Evolutionary conservation across 2,797 vertebrate genomes (phyloP), one percentile per base, ranked within the genome.

Genomic region (Pagetopsis macropterus): DNA sequence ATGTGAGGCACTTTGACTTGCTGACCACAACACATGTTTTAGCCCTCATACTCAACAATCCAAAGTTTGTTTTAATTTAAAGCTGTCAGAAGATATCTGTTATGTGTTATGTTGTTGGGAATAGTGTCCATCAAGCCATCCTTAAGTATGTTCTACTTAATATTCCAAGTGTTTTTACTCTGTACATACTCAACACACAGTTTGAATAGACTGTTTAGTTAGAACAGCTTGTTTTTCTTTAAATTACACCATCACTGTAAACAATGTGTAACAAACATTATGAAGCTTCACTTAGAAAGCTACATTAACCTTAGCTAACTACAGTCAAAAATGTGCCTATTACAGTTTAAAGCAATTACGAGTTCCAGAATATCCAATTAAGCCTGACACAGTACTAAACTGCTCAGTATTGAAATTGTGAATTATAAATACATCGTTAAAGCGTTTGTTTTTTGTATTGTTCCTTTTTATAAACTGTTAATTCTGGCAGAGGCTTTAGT

Each of bases 241-340:
- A 56, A 58, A 55, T 45, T 37, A 14, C 21, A 14, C 41, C 40
- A 11, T 64, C 3, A 56, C 59, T 74, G 56, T 79, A 75, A 80
- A 19, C 56, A 69, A 40, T 56, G 61, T 56, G 61, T 56, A 75
- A 23, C 40, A 65, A 50, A 31, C 57, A 70, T 61, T 31, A 54
- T 64, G 67, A 44, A 50, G 69, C 55, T 61, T 23, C 54, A 76
- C 65, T 83, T 70, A 68, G 62, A 74, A 71, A 54, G 72, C 58
- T 55, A 78, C 65, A 86, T 86, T 81, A 79, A 81, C 70, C 70
- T 49, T n/a, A 52, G 43, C 67, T 71, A 76, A 82, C 55, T 72
- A 66, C 78, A 57, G 60, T 60, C 76, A 66, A 60, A 78, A 86
- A 70, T 81, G 69, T 76, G 65, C 52, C 31, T 45, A 2, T 37